Evolutionary conservation across 2,113 vertebrate genomes (phyloP).

Genomic region (Echinops telfairi): DNA sequence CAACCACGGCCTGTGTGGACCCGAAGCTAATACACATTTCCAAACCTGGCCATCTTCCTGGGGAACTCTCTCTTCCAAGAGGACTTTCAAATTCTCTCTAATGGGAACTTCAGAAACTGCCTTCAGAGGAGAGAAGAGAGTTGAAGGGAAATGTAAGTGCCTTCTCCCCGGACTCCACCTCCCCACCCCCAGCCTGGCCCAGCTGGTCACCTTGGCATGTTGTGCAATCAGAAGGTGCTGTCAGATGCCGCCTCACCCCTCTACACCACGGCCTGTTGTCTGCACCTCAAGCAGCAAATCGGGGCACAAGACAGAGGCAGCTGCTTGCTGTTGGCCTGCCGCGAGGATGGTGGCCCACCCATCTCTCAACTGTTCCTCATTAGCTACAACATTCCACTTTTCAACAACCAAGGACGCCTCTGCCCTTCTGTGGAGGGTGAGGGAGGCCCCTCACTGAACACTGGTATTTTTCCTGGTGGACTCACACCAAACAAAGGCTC

Average conservation of each 20-base stretch:
- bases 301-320: neutral
- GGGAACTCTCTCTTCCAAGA: neutral
- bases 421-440: constrained; percentile 47
- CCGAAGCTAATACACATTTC: neutral
- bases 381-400: constrained; percentile 69
- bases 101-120: neutral
- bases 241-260: neutral
- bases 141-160: too few species aligned
- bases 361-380: constrained; percentile 82
- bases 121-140: neutral
- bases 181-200: neutral
- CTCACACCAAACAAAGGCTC: constrained; percentile 56
- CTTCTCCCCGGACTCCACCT: neutral
- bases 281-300: neutral
- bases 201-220: neutral
- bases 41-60: neutral
- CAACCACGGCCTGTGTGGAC: neutral
- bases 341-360: constrained; percentile 32
- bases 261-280: neutral
- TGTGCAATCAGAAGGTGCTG: neutral
- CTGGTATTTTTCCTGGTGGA: neutral
- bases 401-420: constrained; percentile 62
- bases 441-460: neutral
- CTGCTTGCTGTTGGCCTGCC: constrained; percentile 4
- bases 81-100: neutral